A percentile compares a stretch with the other conserved stretches of the same genome.
Conservation (phyloP, 2,797 vertebrate species). For the Gymnopithys bicolor region DNA sequence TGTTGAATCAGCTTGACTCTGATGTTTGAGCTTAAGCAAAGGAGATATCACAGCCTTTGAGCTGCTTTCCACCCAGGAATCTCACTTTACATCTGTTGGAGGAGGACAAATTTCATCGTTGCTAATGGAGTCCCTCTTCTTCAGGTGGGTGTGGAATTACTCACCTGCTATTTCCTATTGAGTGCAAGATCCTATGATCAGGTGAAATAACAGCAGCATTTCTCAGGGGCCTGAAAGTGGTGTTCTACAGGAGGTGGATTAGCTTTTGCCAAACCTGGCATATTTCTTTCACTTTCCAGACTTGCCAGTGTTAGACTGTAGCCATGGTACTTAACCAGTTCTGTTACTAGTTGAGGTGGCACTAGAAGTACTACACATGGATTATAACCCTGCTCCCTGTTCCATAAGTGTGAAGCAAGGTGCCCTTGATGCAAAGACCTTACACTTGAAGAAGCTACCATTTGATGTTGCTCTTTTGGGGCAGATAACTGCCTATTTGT, state of each 20-base stretch:
- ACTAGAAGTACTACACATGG: neutral
- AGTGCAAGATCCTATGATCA: neutral
- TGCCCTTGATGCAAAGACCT: neutral
- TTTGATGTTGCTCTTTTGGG: neutral
- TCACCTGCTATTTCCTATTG: neutral
- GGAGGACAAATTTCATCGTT: neutral
- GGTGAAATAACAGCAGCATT: neutral
- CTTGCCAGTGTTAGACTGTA: neutral
- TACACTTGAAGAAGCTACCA: neutral
- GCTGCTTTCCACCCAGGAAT: neutral
- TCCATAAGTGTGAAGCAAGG: neutral
- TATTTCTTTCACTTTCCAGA: neutral
- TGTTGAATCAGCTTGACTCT: neutral
- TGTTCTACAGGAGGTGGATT: neutral
- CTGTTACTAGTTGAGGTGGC: neutral
- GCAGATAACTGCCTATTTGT: neutral
- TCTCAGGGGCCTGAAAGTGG: neutral
- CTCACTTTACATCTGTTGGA: neutral
- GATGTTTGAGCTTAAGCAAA: neutral
- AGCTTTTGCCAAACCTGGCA: neutral
- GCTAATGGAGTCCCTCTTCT: neutral
- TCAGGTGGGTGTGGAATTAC: neutral
- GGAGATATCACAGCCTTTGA: neutral
- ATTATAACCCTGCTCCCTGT: neutral
- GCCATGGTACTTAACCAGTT: neutral